A percentile compares a stretch with the other conserved stretches of the same genome.
phyloP scores from a whole-genome alignment of 2,113 vertebrate species.

The Poicephalus meyeri region DNA sequence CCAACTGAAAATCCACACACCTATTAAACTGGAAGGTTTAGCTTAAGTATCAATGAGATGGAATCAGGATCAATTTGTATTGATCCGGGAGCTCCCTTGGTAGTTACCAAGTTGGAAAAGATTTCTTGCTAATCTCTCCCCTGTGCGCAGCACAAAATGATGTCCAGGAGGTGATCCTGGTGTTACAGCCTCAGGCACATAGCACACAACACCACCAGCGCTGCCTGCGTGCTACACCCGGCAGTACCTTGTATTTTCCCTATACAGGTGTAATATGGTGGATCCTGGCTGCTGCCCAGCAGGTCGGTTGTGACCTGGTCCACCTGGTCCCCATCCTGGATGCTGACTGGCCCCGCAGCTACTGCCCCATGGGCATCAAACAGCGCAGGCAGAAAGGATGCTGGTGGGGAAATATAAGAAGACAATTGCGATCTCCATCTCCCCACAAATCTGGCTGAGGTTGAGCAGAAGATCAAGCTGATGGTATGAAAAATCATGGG shows the following conservation, averaged over 20 bases:
- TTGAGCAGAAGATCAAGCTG: neutral
- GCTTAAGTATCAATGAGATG: neutral
- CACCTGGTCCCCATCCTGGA: neutral
- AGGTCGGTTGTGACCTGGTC: neutral
- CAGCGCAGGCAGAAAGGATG: neutral
- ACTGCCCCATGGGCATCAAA: accelerated
- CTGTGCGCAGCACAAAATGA: neutral
- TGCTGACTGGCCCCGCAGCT: accelerated
- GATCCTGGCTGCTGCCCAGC: neutral
- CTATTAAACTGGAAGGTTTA: neutral
- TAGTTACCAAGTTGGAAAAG: neutral
- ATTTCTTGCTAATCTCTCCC: neutral
- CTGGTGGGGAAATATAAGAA: neutral
- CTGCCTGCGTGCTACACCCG: neutral
- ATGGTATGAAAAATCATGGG: neutral
- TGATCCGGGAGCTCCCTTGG: neutral
- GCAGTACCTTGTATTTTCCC: accelerated
- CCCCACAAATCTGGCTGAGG: neutral
- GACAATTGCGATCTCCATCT: neutral
- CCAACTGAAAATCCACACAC: neutral
- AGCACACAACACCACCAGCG: too few relatives aligned
- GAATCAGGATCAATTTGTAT: neutral
- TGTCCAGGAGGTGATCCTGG: too few relatives aligned
- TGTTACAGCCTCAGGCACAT: neutral
- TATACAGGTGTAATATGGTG: neutral